Evolutionary conservation across 2,888 invertebrate species (phyloP).

Genomic region (Drosophila pullipes): DNA sequence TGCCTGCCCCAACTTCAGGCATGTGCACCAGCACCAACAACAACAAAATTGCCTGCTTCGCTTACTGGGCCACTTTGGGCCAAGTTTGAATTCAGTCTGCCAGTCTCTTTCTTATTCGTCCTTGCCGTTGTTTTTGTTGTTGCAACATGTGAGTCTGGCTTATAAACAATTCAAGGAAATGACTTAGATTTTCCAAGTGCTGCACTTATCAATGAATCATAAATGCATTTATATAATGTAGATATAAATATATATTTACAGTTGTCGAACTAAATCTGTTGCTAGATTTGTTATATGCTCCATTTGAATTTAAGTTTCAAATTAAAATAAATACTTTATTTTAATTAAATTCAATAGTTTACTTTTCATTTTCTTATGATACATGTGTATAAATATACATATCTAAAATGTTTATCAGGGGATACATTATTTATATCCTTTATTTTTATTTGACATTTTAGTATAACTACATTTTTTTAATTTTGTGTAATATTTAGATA

Average conservation of each 20-base stretch:
- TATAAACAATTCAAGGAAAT: neutral
- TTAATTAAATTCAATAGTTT: neutral
- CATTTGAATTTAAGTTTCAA: neutral
- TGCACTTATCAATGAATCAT: neutral
- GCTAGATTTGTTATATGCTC: too few species aligned
- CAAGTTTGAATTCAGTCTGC: slow-evolving; percentile 38
- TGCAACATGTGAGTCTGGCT: neutral
- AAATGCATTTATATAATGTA: neutral
- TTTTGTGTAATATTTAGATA: neutral
- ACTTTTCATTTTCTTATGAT: neutral
- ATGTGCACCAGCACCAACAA: slow-evolving; percentile 46
- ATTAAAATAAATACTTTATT: too few species aligned
- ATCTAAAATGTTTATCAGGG: too few species aligned
- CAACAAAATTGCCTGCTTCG: neutral
- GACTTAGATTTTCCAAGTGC: neutral
- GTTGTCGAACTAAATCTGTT: neutral
- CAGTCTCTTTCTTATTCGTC: slow-evolving; percentile 43
- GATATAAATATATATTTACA: neutral
- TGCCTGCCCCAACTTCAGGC: slow-evolving; percentile 63
- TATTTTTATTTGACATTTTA: neutral
- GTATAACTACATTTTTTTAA: neutral
- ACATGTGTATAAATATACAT: too few species aligned
- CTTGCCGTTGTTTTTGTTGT: slow-evolving; percentile 21
- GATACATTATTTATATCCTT: neutral
- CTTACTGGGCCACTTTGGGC: slow-evolving; percentile 24